phyloP scores from a whole-genome alignment of 1,140 invertebrate genomes.

The Drosophila lowei region DNA sequence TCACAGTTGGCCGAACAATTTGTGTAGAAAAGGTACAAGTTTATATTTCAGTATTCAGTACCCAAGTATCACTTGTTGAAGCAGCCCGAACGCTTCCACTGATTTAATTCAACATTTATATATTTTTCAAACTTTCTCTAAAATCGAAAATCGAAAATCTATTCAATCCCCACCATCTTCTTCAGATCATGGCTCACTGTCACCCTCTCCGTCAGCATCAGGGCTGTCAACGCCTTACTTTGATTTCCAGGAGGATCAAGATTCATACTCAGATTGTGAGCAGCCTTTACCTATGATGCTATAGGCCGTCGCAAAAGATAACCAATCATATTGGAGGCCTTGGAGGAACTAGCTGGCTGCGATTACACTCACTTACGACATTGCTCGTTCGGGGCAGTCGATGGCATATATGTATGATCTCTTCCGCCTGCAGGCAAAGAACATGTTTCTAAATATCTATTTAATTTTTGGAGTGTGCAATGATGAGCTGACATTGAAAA shows the following conservation, averaged over 20 bases:
- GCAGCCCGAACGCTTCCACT: constrained; percentile 23
- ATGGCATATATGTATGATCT: constrained; percentile 98
- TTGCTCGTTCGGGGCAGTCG: constrained; percentile 91
- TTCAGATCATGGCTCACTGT: constrained; percentile 4
- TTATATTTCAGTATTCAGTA: constrained; percentile 26
- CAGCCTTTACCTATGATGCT: no score
- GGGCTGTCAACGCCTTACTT: background rate
- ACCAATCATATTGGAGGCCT: constrained; percentile 83
- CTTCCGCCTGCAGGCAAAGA: constrained; percentile 99
- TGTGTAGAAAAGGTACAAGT: constrained; percentile 7
- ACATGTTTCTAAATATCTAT: constrained; percentile 98
- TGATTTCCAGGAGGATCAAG: constrained; percentile 34
- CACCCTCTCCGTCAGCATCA: background rate
- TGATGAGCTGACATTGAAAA: constrained; percentile 93
- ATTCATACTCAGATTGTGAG: no score
- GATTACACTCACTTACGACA: constrained; percentile 94
- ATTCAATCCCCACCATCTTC: background rate
- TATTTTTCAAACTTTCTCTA: background rate
- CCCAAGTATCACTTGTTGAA: constrained; percentile 38
- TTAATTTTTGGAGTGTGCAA: constrained; percentile 98
- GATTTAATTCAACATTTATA: constrained; percentile 2
- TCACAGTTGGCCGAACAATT: constrained; percentile 37
- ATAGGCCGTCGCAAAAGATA: background rate
- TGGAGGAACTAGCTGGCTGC: constrained; percentile 89
- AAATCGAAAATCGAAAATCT: no score